A percentile compares a stretch with the other conserved stretches of the same genome.
Evolutionary conservation across 2,888 invertebrate genomes (phyloP).

Genomic region (Athrips mouffetella): DNA sequence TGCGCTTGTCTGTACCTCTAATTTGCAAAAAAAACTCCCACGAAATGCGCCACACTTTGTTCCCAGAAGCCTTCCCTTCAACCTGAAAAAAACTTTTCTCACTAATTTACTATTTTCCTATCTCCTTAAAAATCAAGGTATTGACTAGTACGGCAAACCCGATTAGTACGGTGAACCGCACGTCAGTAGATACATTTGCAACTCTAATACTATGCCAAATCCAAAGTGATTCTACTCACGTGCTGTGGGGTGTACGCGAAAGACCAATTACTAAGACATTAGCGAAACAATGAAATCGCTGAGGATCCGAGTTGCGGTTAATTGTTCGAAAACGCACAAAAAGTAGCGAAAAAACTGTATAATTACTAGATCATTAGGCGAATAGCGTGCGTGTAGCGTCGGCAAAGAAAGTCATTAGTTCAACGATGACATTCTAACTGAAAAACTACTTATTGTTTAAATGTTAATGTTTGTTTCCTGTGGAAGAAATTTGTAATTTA

Average conservation of each 20-base stretch:
- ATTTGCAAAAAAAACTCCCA: too few species aligned
- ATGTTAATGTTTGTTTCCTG: neutral
- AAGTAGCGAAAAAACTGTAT: conserved; percentile 42
- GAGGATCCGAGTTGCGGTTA: conserved; percentile 37
- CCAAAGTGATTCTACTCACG: too few species aligned
- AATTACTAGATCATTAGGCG: conserved; percentile 60
- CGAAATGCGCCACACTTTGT: too few species aligned
- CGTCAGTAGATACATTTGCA: too few species aligned
- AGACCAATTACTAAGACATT: conserved; percentile 29
- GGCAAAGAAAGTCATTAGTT: conserved; percentile 27
- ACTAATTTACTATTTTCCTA: conserved; percentile 1
- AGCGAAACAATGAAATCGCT: conserved; percentile 41
- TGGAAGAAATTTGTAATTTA: too few species aligned
- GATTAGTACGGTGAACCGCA: too few species aligned
- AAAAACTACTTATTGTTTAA: neutral
- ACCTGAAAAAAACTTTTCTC: conserved; percentile 1
- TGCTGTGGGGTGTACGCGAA: too few species aligned
- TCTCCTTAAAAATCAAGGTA: neutral
- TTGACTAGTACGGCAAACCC: neutral
- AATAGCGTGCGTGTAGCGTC: conserved; percentile 48
- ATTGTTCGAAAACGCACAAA: conserved; percentile 49
- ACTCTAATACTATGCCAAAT: too few species aligned
- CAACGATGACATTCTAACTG: conserved; percentile 3
- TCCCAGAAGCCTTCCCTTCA: neutral
- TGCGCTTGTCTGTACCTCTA: too few species aligned